These are phyloP conservation scores for Fistularia tabacaria DNA, from an alignment of 2,797 vertebrate genomes.

Conservation along the genomic window DNA sequence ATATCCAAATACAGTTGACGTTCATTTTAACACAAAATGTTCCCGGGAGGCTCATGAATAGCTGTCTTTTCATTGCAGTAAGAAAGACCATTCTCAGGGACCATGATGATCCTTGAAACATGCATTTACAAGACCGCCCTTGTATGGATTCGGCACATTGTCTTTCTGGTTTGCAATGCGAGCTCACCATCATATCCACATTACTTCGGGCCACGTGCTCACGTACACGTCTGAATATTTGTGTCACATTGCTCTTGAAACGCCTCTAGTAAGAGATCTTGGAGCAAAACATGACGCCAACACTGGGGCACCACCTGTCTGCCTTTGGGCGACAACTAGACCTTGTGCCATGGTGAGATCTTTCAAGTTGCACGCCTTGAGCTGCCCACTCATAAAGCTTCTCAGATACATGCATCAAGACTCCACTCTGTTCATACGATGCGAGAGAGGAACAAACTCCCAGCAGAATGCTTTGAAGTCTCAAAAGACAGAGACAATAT, in stretches of 20 bases:
- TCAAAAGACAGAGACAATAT: neutral
- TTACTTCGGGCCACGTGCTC: neutral
- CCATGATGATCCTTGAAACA: too few relatives aligned
- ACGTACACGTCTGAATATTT: conserved; percentile 29
- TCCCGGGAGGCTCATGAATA: too few relatives aligned
- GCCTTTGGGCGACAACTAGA: conserved; percentile 23
- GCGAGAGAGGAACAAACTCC: neutral
- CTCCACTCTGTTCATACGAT: neutral
- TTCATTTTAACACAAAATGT: too few relatives aligned
- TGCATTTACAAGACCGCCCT: neutral
- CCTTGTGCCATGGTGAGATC: neutral
- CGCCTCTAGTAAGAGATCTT: conserved; percentile 9
- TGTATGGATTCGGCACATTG: neutral
- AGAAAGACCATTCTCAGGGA: too few relatives aligned
- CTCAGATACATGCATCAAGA: conserved; percentile 9
- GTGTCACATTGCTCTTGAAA: conserved; percentile 9
- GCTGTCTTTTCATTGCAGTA: too few relatives aligned
- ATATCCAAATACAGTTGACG: too few relatives aligned
- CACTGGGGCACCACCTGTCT: conserved; percentile 44
- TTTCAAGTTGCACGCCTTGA: conserved; percentile 28
- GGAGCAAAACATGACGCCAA: conserved; percentile 5
- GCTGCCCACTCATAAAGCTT: conserved; percentile 19
- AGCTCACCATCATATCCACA: neutral
- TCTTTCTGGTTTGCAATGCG: neutral
- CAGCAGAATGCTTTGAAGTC: neutral